Conservation (phyloP, 2,797 vertebrate genomes). For the Hephaestus fuliginosus region DNA sequence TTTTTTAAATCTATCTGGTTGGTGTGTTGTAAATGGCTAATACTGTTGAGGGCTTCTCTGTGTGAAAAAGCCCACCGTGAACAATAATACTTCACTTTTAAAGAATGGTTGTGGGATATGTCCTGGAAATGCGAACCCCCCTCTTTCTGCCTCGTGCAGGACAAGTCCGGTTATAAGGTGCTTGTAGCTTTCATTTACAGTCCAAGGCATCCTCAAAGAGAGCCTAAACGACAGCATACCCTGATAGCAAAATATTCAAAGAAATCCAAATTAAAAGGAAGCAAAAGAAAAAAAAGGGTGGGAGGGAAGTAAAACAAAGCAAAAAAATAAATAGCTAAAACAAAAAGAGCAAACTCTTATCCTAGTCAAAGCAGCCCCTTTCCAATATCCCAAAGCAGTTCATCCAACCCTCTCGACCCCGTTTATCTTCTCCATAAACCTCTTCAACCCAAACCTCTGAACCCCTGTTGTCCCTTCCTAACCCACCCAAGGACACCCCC, state of each 20-base stretch:
- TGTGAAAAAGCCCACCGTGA: slow-evolving; percentile 62
- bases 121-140: slow-evolving; percentile 67
- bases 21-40: slow-evolving; percentile 77
- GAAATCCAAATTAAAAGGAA: slow-evolving; percentile 75
- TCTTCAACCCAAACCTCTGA: slow-evolving; percentile 56
- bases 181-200: slow-evolving; percentile 85
- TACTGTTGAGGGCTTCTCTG: slow-evolving; percentile 79
- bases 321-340: slow-evolving; percentile 80
- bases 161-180: slow-evolving; percentile 85
- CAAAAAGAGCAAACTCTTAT: slow-evolving; percentile 73
- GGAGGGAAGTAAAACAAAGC: slow-evolving; percentile 66
- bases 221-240: slow-evolving; percentile 81
- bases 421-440: slow-evolving; percentile 51
- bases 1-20: slow-evolving; percentile 42
- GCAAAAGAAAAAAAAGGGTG: slow-evolving; percentile 30
- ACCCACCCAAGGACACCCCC: slow-evolving; percentile 79
- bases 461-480: slow-evolving; percentile 63
- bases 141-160: slow-evolving; percentile 80
- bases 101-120: slow-evolving; percentile 70
- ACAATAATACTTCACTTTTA: slow-evolving; percentile 82
- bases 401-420: slow-evolving; percentile 63
- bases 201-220: slow-evolving; percentile 75
- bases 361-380: slow-evolving; percentile 74
- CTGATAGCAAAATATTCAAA: slow-evolving; percentile 82
- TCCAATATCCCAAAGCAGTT: slow-evolving; percentile 67